Evolutionary conservation across 2,888 invertebrate species (phyloP).

Genomic region (Patella caerulea): DNA sequence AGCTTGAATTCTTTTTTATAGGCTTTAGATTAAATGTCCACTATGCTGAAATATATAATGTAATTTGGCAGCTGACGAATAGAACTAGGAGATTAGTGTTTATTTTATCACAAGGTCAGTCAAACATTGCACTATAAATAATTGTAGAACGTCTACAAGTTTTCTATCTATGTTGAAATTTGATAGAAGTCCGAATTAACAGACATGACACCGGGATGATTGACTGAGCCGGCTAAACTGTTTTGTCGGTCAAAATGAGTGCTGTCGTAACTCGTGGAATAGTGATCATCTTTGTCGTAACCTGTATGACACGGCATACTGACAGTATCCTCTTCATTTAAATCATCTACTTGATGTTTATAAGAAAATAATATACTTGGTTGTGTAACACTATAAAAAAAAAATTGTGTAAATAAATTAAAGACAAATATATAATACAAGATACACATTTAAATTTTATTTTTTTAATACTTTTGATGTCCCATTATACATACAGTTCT

Average conservation of each 20-base stretch:
- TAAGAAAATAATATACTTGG: conserved; percentile 83
- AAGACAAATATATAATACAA: no score
- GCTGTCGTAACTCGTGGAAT: conserved; percentile 54
- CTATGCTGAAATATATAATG: no score
- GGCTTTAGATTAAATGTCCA: no score
- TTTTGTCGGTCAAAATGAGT: conserved; percentile 60
- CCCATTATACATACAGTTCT: no score
- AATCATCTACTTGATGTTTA: conserved; percentile 83
- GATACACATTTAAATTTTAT: no score
- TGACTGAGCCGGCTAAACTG: conserved; percentile 19
- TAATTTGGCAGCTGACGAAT: no score
- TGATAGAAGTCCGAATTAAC: conserved; percentile 37
- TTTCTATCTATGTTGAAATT: conserved; percentile 30
- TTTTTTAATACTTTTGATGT: no score
- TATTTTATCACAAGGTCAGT: no score
- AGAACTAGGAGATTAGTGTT: no score
- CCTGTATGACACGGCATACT: conserved; percentile 79
- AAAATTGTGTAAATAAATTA: neutral
- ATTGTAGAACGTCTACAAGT: neutral
- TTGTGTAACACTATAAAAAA: conserved; percentile 45
- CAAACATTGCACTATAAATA: no score
- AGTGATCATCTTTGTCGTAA: conserved; percentile 38
- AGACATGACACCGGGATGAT: conserved; percentile 18
- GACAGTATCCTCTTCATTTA: conserved; percentile 81
- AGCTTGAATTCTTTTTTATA: no score